Evolutionary conservation across 2,888 invertebrate genomes (phyloP).

Genomic region (Spatulosminthurus flaviceps): DNA sequence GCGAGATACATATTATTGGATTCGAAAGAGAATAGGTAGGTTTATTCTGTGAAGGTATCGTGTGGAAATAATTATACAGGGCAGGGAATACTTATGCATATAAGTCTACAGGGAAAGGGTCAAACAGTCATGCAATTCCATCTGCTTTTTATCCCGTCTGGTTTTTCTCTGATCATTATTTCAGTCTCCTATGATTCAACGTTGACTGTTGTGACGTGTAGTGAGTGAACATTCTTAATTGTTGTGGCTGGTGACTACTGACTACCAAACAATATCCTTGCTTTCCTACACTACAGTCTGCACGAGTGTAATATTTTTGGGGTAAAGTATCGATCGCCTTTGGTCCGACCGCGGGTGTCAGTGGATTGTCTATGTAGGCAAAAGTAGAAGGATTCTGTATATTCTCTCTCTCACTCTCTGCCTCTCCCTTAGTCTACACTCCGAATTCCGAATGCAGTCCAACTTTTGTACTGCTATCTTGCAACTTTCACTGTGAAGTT

Average conservation of each 20-base stretch:
- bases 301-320: not conserved
- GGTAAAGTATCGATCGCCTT: constrained; percentile 1
- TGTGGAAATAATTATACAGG: not conserved
- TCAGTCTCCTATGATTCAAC: not conserved
- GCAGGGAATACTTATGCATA: too few species aligned
- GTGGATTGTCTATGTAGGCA: too few species aligned
- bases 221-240: constrained; percentile 7
- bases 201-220: not conserved
- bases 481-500: not conserved
- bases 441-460: too few species aligned
- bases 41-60: not conserved
- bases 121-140: constrained; percentile 11
- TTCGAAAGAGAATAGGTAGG: not conserved
- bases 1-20: too few species aligned
- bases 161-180: constrained; percentile 11
- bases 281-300: too few species aligned
- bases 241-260: constrained; percentile 4
- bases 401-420: too few species aligned
- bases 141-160: constrained; percentile 4
- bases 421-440: too few species aligned
- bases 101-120: not conserved
- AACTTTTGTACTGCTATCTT: not conserved
- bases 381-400: too few species aligned
- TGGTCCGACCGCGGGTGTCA: not conserved
- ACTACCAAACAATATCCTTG: not conserved